Base-by-base conservation (phyloP, 2,113 vertebrate species). In the Sebastes fasciatus region DNA sequence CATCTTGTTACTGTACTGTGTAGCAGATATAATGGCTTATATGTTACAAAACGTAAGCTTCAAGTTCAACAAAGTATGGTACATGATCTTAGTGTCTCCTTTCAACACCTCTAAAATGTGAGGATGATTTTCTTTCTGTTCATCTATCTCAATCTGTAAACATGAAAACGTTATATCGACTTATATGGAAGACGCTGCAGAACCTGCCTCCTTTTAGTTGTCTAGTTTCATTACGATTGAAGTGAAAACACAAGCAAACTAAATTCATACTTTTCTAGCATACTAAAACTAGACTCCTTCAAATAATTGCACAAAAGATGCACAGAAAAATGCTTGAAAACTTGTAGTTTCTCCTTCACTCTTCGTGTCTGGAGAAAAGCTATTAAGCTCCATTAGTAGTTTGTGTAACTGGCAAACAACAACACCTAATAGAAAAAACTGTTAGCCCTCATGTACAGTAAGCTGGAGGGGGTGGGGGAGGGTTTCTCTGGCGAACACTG, bases 371-470 rank as follows among this genome's bases (percentile, higher is more conserved):
- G 60, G 48, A 75, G 6, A 67, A 49, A 57, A 81, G 61, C 52
- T 46, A 23, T 57, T 11, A 8, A 57, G 26, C 26, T 82, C 67
- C 13, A 9, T 80, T n/a, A 60, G 21, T 23, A 67, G 79, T 79
- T 85, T 86, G 64, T 85, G 48, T 49, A 66, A 65, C 8, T 61
- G 26, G n/a, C 40, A 74, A 77, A 87, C 55, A 8, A 74, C 46
- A 3, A 65, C 23, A 40, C 51, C 62, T 26, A 10, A 46, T 74
- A 75, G 60, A 80, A 87, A 89, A 63, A 87, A 74, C 16, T n/a
- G 66, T 82, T 89, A 92, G 93, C 90, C 93, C 92, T 94, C 86
- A 74, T 89, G 78, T 84, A 79, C 69, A 70, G 19, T 63, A 48
- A 83, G 75, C 48, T 51, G 76, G n/a, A 49, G 16, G 58, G 58